A percentile compares a stretch with the other conserved stretches of the same genome.
Evolutionary conservation across 2,888 invertebrate species (phyloP).

Genomic region (Chydorus sphaericus): DNA sequence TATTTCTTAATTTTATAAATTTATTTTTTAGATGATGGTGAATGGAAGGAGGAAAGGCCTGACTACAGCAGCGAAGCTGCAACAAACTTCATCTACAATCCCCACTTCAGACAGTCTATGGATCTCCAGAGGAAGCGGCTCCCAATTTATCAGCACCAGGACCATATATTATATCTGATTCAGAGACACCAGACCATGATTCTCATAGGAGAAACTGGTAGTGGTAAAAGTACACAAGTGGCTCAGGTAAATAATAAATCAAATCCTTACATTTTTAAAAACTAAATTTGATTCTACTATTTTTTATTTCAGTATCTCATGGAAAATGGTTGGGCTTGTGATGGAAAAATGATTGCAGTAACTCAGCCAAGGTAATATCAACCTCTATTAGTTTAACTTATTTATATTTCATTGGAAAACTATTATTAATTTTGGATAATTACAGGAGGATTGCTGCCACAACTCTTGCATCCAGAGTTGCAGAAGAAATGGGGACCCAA

Average conservation of each 20-base stretch:
- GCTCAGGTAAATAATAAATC: conserved; percentile 55
- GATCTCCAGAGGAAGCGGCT: conserved; percentile 68
- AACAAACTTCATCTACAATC: conserved; percentile 67
- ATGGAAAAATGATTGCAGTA: conserved; percentile 62
- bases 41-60: conserved; percentile 27
- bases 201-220: conserved; percentile 85
- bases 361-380: conserved; percentile 90
- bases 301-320: conserved; percentile 54
- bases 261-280: neutral
- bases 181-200: conserved; percentile 82
- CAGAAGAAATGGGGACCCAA: conserved; percentile 64
- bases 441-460: conserved; percentile 81
- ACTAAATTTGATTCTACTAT: neutral
- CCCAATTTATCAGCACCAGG: conserved; percentile 71
- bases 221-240: conserved; percentile 90
- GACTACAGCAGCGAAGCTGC: conserved; percentile 40
- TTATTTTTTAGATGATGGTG: conserved; percentile 8
- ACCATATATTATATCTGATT: conserved; percentile 74
- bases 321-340: conserved; percentile 66
- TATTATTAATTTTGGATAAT: no score
- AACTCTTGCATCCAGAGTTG: conserved; percentile 71
- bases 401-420: no score
- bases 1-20: neutral
- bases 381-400: no score
- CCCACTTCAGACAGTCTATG: conserved; percentile 64